A percentile compares a stretch with the other conserved stretches of the same genome.
These are phyloP conservation scores for Aphelenchoides bicaudatus DNA, from an alignment of 2,888 invertebrate genomes.

Conservation along the genomic window DNA sequence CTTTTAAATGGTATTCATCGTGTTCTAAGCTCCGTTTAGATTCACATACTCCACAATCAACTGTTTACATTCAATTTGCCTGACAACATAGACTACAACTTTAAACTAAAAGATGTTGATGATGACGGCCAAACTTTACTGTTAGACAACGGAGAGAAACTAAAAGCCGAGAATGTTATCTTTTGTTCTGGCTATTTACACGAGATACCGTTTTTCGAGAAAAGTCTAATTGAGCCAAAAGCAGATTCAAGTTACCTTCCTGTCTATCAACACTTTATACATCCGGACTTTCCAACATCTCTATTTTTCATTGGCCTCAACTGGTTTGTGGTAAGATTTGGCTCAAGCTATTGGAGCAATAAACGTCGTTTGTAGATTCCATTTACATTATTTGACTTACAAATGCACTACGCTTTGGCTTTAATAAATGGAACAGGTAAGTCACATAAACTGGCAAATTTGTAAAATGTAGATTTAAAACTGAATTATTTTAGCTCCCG, in stretches of 20 bases:
- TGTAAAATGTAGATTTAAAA: too few species aligned
- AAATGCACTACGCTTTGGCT: constrained; percentile 37
- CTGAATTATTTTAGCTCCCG: too few species aligned
- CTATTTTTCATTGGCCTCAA: constrained; percentile 69
- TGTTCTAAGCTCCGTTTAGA: constrained; percentile 42
- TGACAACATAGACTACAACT: constrained; percentile 29
- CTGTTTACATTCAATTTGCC: constrained; percentile 56
- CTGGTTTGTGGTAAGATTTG: too few species aligned
- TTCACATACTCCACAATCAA: constrained; percentile 60
- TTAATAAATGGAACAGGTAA: constrained; percentile 13
- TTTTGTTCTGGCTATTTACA: constrained; percentile 64
- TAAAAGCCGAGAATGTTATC: constrained; percentile 58
- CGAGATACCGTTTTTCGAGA: too few species aligned
- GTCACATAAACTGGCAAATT: too few species aligned
- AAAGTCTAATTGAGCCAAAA: constrained; percentile 10
- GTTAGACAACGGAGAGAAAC: constrained; percentile 31
- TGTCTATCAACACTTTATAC: constrained; percentile 71
- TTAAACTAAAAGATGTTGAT: constrained; percentile 50
- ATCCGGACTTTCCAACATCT: constrained; percentile 76
- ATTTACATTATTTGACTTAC: constrained; percentile 45
- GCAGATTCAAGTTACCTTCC: constrained; percentile 58
- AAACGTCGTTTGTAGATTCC: too few species aligned
- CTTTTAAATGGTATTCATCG: constrained; percentile 30
- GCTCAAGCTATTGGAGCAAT: too few species aligned
- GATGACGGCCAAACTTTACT: constrained; percentile 36